phyloP scores from a whole-genome alignment of 2,888 invertebrate species.

The Theodoxus fluviatilis region DNA sequence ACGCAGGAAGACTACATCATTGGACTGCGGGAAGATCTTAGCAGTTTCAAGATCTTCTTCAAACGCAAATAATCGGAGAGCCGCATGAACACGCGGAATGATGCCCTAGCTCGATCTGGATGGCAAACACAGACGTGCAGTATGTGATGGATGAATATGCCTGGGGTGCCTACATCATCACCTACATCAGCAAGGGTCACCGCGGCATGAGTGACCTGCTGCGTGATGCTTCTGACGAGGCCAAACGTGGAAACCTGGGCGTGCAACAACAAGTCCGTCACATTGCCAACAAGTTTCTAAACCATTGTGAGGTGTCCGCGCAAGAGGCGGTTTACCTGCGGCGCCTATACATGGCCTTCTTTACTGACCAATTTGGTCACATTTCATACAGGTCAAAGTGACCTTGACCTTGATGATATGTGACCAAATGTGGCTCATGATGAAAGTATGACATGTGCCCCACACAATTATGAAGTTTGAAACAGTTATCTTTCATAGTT shows the following conservation, averaged over 20 bases:
- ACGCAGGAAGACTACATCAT: slow-evolving; percentile 12
- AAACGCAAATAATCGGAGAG: slow-evolving; percentile 2
- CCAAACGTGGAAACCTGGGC: slow-evolving; percentile 28
- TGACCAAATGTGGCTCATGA: no score
- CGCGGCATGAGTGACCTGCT: slow-evolving; percentile 39
- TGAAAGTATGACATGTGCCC: no score
- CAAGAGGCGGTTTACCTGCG: slow-evolving; percentile 46
- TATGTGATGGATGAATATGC: slow-evolving; percentile 17
- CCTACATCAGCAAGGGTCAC: slow-evolving; percentile 39
- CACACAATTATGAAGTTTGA: no score
- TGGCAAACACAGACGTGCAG: slow-evolving; percentile 19
- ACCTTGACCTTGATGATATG: no score
- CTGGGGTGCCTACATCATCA: slow-evolving; percentile 33
- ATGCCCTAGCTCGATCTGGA: neutral
- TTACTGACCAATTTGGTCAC: no score
- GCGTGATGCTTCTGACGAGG: slow-evolving; percentile 35
- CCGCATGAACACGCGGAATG: slow-evolving; percentile 10
- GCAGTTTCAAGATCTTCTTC: neutral
- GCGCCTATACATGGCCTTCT: no score
- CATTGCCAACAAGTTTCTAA: slow-evolving; percentile 44
- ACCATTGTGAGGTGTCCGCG: slow-evolving; percentile 43
- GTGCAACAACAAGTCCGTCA: slow-evolving; percentile 33
- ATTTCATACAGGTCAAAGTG: no score
- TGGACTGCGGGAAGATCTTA: neutral
- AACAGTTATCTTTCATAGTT: no score